Evolutionary conservation across 2,113 vertebrate species (phyloP).

Genomic region (Pterocles orientalis): DNA sequence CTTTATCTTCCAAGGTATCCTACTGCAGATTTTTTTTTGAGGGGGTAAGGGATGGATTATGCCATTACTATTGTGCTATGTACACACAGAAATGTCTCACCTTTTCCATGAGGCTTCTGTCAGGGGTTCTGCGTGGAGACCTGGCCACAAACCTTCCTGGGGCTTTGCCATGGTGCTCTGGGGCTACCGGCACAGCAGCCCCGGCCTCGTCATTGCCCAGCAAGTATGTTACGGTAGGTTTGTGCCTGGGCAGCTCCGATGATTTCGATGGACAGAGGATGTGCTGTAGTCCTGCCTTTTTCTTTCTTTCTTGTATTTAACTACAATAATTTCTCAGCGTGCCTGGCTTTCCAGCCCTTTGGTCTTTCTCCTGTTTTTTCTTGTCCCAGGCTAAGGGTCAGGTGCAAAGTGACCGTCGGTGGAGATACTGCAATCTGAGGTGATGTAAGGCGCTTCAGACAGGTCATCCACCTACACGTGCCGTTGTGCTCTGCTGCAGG

Average conservation of each 20-base stretch:
- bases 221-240: accelerated
- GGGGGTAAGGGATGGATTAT: not conserved
- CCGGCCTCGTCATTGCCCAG: not conserved
- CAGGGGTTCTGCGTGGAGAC: not conserved
- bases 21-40: accelerated
- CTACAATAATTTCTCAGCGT: not conserved
- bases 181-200: not conserved
- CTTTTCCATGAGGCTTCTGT: not conserved
- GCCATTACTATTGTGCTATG: not conserved
- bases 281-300: not conserved
- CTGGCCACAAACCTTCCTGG: not conserved
- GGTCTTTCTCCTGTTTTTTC: not conserved
- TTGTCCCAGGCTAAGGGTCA: not conserved
- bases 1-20: not conserved
- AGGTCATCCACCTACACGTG: not conserved
- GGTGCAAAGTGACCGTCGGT: not conserved
- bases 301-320: not conserved
- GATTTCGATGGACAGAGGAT: not conserved
- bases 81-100: not conserved
- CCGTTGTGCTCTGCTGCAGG: not conserved
- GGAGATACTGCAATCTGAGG: not conserved
- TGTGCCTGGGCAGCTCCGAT: not conserved
- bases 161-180: not conserved
- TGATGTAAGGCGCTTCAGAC: not conserved
- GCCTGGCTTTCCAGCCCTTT: not conserved